A percentile compares a stretch with the other conserved stretches of the same genome.
Conservation (phyloP, 2,113 vertebrate species). For the Lepus americanus region DNA sequence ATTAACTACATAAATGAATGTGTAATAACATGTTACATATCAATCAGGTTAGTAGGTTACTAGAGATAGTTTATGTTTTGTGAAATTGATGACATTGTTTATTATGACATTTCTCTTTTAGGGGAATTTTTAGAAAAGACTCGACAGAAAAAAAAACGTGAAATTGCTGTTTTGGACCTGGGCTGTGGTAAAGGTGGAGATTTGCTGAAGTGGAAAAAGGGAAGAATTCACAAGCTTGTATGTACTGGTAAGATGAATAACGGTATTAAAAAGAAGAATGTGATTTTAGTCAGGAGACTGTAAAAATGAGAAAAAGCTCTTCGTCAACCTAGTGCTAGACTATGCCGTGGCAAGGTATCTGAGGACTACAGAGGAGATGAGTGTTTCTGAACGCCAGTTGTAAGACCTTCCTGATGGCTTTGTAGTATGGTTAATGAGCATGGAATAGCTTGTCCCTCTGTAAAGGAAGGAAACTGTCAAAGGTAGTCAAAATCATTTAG, state of each 20-base stretch:
- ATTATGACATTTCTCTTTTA: slow-evolving; percentile 79
- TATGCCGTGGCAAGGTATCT: neutral
- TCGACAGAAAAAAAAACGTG: slow-evolving; percentile 85
- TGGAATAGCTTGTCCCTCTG: neutral
- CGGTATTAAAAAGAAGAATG: neutral
- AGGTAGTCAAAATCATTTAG: neutral
- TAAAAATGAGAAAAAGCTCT: neutral
- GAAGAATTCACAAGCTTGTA: slow-evolving; percentile 93
- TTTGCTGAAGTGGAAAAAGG: slow-evolving; percentile 97
- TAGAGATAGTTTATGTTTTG: slow-evolving; percentile 45
- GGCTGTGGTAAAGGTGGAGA: slow-evolving; percentile 99
- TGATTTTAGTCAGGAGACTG: neutral
- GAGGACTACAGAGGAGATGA: neutral
- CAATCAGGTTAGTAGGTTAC: slow-evolving; percentile 17
- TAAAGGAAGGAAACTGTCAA: neutral
- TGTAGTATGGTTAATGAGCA: neutral
- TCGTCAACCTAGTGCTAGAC: neutral
- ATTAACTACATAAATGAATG: neutral
- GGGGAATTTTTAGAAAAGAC: slow-evolving; percentile 95
- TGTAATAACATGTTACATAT: neutral
- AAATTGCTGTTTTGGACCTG: slow-evolving; percentile 94
- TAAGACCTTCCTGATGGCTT: neutral
- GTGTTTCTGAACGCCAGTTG: neutral
- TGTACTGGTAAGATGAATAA: slow-evolving; percentile 93
- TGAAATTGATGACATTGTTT: slow-evolving; percentile 27